Evolutionary conservation across 2,888 invertebrate genomes (phyloP), one percentile per base, ranked within the genome.

Genomic region (Synanthedon vespiformis): DNA sequence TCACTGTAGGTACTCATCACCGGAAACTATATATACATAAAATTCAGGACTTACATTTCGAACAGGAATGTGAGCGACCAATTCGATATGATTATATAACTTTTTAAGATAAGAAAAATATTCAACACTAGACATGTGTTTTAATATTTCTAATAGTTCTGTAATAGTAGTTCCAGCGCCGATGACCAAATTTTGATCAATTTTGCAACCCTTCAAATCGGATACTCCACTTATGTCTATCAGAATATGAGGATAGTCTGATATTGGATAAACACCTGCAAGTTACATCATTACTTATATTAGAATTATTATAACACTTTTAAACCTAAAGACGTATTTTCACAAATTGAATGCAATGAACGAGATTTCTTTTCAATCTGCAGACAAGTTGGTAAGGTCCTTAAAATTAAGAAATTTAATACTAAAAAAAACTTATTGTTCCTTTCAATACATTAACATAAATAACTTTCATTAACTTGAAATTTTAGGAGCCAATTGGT

Each of bases 21-120:
- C 34, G 8, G 34, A 34, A 34, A 34, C 34, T 34, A 34, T 8
- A 34, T 27, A 34, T 8, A 34, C 10, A 34, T 34, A 34, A 34
- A 34, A 34, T 10, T 34, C 2, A 11, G 4, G 41, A 71, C 89
- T 83, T 74, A 92, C 92, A 77, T 94, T 94, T 73, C 93, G 82
- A 1, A 94, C 90, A 22, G 92, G 89, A 48, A 91, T 88, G 70
- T 90, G 91, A 2, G 93, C 94, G 2, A 94, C 89, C 54, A 91
- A 67, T 60, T 90, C 86, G 16, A 93, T 74, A 65, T 94, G 93
- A 40, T 89, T 77, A 14, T 87, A 88, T 55, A 93, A 67, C 50
- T 83, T 80, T 2, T 73, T 69, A 50, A 92, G 74, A 71, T 93
- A 92, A 3, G 74, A 70, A 65, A 91, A 93, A 14, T 88, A 80